A percentile compares a stretch with the other conserved stretches of the same genome.
phyloP scores from a whole-genome alignment of 2,888 invertebrate genomes.

The Spodoptera picta region DNA sequence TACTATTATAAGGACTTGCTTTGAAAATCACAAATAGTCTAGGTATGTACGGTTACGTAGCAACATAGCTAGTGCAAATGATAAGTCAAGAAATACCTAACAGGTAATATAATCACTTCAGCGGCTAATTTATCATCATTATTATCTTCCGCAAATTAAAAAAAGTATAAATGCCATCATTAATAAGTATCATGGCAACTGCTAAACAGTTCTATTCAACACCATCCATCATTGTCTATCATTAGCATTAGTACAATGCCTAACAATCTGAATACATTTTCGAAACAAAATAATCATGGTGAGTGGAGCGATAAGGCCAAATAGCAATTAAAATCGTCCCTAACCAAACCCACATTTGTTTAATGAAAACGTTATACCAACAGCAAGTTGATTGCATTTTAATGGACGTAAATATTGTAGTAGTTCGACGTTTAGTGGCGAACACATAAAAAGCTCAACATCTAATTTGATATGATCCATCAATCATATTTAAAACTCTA shows the following conservation, averaged over 20 bases:
- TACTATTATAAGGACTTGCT: neutral
- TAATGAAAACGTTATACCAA: constrained; percentile 55
- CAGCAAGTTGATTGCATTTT: constrained; percentile 61
- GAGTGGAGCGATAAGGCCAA: constrained; percentile 34
- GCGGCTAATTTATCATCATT: constrained; percentile 17
- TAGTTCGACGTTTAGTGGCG: constrained; percentile 34
- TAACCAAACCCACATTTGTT: constrained; percentile 48
- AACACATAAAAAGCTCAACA: constrained; percentile 35
- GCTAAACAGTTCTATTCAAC: constrained; percentile 24
- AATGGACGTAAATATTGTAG: constrained; percentile 59
- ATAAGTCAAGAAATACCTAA: constrained; percentile 1
- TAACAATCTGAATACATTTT: constrained; percentile 20
- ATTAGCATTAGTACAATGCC: constrained; percentile 13
- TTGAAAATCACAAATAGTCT: neutral
- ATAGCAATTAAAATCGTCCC: constrained; percentile 39
- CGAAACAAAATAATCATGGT: constrained; percentile 26
- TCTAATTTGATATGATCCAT: constrained; percentile 37
- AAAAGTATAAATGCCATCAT: constrained; percentile 3
- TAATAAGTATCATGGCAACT: constrained; percentile 33
- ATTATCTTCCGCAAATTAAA: constrained; percentile 13
- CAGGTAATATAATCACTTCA: constrained; percentile 5
- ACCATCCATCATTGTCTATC: constrained; percentile 18
- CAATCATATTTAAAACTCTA: constrained; percentile 37
- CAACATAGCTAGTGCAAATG: neutral
- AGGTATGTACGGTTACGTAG: no score